phyloP scores from a whole-genome alignment of 2,113 vertebrate genomes.

The Thomomys bottae region DNA sequence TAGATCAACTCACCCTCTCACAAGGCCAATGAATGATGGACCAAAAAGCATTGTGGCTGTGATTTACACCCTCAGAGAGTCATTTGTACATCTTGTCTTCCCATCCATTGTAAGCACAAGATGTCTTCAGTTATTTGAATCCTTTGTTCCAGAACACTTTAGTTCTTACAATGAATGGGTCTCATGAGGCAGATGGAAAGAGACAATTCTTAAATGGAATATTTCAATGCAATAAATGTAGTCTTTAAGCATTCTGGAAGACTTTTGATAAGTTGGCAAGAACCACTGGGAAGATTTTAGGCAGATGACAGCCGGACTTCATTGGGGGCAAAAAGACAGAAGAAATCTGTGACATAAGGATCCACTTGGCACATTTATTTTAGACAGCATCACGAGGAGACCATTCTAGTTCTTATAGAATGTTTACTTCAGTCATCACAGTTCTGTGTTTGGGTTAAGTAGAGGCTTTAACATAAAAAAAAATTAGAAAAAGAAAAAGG shows the following conservation, averaged over 20 bases:
- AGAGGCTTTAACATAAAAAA: not conserved
- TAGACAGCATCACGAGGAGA: fast-evolving
- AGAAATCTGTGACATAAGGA: not conserved
- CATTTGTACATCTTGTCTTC: not conserved
- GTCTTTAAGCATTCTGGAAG: not conserved
- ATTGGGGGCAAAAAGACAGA: not conserved
- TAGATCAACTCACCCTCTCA: not conserved
- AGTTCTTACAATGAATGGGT: not conserved
- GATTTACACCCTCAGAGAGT: not conserved
- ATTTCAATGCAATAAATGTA: not conserved
- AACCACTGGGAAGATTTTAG: not conserved
- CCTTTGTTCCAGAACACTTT: not conserved
- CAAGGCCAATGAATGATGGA: not conserved
- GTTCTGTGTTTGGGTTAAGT: not conserved
- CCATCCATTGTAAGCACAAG: not conserved
- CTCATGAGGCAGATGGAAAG: not conserved
- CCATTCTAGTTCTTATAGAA: not conserved
- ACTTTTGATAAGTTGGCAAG: not conserved
- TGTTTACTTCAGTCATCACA: not conserved
- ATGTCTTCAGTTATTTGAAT: not conserved
- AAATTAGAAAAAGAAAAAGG: not conserved
- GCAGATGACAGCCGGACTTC: not conserved
- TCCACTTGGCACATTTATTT: not conserved
- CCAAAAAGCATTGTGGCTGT: not conserved
- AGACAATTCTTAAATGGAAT: conserved; percentile 17